These are phyloP conservation scores for Anguilla japonica DNA, from an alignment of 2,113 vertebrate species.

Conservation along the genomic window DNA sequence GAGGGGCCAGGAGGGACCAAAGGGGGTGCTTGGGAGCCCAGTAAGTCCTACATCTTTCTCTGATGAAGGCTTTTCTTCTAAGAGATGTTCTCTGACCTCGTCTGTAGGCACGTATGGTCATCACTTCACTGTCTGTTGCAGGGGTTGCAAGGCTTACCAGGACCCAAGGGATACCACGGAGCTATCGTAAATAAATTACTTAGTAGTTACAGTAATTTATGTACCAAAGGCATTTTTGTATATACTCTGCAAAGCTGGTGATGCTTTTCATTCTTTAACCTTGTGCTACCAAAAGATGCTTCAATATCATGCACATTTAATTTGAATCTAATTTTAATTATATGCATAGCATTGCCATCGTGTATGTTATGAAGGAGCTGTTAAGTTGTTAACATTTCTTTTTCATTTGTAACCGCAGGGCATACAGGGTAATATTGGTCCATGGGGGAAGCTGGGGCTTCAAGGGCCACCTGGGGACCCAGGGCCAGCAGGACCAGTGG, in stretches of 20 bases:
- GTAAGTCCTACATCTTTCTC: slow-evolving; percentile 48
- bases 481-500: slow-evolving; percentile 57
- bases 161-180: slow-evolving; percentile 64
- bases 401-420: slow-evolving; percentile 48
- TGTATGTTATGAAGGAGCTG: not conserved
- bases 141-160: slow-evolving; percentile 60
- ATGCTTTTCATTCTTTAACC: not conserved
- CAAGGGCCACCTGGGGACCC: slow-evolving; percentile 56
- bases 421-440: slow-evolving; percentile 66
- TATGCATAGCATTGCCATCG: not conserved
- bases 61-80: not conserved
- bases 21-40: slow-evolving; percentile 54
- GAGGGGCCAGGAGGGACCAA: slow-evolving; percentile 57
- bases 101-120: not conserved
- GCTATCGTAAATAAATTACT: slow-evolving; percentile 53
- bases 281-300: not conserved
- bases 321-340: not conserved
- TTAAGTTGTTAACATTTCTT: not conserved
- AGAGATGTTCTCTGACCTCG: not conserved
- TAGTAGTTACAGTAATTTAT: not conserved
- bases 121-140: slow-evolving; percentile 34
- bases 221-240: not conserved
- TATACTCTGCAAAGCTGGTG: not conserved
- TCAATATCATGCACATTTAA: not conserved
- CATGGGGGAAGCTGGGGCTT: slow-evolving; percentile 61